Evolutionary conservation across 2,113 vertebrate genomes (phyloP).

Genomic region (Apus apus): DNA sequence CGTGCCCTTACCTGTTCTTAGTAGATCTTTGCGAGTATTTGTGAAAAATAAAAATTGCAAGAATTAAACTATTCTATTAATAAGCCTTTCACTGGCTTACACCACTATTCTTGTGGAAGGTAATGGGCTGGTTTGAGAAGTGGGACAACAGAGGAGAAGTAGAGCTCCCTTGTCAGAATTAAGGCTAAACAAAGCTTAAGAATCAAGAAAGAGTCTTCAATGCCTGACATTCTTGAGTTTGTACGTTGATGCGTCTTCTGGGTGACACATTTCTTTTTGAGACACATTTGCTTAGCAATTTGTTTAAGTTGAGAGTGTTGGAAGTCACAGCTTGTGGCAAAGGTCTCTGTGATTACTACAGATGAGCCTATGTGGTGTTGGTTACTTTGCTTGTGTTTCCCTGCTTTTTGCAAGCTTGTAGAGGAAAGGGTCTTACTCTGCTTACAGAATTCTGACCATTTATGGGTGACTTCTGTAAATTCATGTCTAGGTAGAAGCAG

Average conservation of each 20-base stretch:
- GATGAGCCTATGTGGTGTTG: rapidly evolving
- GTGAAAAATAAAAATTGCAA: neutral
- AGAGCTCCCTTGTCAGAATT: neutral
- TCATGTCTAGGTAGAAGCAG: neutral
- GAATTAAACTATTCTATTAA: neutral
- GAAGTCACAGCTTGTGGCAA: neutral
- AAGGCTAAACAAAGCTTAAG: neutral
- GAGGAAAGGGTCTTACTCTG: neutral
- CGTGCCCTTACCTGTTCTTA: neutral
- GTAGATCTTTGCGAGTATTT: neutral
- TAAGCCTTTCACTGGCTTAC: neutral
- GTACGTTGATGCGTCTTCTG: neutral
- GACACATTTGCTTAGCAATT: neutral
- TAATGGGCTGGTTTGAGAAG: neutral
- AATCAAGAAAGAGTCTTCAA: neutral
- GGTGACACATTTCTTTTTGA: neutral
- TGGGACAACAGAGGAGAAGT: neutral
- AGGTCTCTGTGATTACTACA: neutral
- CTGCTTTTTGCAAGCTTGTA: neutral
- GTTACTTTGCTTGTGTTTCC: neutral
- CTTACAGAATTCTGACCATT: neutral
- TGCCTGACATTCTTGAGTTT: neutral
- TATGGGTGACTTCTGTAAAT: neutral
- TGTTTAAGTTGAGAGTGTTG: neutral
- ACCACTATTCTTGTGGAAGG: neutral